Evolutionary conservation across 2,797 vertebrate genomes (phyloP).

Genomic region (Simalia tracyae): DNA sequence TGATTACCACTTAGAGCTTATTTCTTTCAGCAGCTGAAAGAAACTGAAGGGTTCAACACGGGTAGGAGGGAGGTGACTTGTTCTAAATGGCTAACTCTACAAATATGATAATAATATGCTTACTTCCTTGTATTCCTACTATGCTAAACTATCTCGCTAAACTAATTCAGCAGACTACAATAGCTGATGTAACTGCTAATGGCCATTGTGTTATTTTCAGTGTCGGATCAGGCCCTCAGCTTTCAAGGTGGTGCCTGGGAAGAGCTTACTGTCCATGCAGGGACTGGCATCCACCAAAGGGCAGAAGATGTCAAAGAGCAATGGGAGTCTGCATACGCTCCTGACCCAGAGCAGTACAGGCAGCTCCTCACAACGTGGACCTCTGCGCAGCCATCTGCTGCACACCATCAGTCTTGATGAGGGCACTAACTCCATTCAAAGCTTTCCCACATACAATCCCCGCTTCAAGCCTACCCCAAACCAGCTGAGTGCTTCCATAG

Average conservation of each 20-base stretch:
- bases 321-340: constrained; percentile 85
- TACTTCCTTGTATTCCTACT: not conserved
- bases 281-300: constrained; percentile 86
- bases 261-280: constrained; percentile 94
- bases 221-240: constrained; percentile 88
- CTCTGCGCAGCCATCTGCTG: constrained; percentile 69
- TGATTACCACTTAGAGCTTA: not conserved
- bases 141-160: not conserved
- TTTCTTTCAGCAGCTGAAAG: not conserved
- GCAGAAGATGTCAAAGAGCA: constrained; percentile 88
- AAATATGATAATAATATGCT: not conserved
- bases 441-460: constrained; percentile 85
- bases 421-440: constrained; percentile 89
- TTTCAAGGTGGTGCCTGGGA: constrained; percentile 88
- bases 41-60: not conserved
- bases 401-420: constrained; percentile 82
- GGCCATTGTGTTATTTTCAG: constrained; percentile 70
- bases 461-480: constrained; percentile 83
- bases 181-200: not conserved
- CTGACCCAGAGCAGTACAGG: constrained; percentile 75
- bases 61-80: not conserved
- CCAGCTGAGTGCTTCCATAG: constrained; percentile 94
- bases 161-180: not conserved
- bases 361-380: constrained; percentile 53
- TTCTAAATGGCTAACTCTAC: not conserved